Evolutionary conservation across 1,140 invertebrate species (phyloP), one percentile per base, ranked within the genome.

Genomic region (Procambarus clarkii): DNA sequence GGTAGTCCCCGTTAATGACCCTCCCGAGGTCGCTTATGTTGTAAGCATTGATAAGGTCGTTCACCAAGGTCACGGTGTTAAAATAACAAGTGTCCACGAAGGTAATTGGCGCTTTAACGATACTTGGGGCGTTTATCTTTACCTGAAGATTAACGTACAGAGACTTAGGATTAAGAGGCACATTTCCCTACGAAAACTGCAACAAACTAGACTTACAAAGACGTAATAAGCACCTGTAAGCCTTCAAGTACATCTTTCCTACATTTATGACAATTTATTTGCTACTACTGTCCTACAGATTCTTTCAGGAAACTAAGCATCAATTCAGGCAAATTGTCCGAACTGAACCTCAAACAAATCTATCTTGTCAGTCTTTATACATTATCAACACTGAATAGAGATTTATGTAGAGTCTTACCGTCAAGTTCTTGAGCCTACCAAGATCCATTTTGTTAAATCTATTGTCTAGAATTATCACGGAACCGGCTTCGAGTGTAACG

Each of bases 41-140:
- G 45, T 81, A 50, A 8, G 78, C 79, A 74, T 88, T 88, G 0
- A 88, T 74, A 1, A 88, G 79, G 9, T 88, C 44, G 21, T 50
- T 81, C 24, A 9, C 34, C 4, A 88, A 9, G 2, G 45, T 71
- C 7, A 88, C 1, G 0, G 45, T 54, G 3, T 54, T 71, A 24
- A 88, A 88, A 21, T 60, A 64, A 34, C 76, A 64, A 7, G 34
- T 18, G 0, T 46, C 79, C 9, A 13, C 2, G 58, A 88, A 88
- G 1, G 21, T 74, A 9, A 88, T 60, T 24, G 21, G 44, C 46
- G 24, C 34, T 3, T 69, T 8, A 34, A 88, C 82, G 11, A 54
- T 4, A 0, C 21, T 77, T 21, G n/a, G 74, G 1, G 71, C 18
- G 76, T 86, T 50, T 0, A 44, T 44, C 9, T 71, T 76, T 9